A percentile compares a stretch with the other conserved stretches of the same genome.
These are phyloP conservation scores for Lepidurus couesii DNA, from an alignment of 1,140 invertebrate species.

Conservation along the genomic window DNA sequence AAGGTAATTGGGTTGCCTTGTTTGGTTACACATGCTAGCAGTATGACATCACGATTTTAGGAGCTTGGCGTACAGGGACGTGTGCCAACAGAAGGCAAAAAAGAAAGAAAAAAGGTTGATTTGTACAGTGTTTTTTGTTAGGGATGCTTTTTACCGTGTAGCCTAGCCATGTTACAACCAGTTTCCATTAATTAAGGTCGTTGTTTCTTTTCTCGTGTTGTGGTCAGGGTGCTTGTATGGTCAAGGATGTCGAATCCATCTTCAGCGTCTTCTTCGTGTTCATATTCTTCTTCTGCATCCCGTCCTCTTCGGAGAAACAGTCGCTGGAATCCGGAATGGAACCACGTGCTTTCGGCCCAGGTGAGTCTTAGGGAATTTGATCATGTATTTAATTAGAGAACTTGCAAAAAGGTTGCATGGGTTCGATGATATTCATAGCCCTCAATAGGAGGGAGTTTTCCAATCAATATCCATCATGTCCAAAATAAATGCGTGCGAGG, in stretches of 20 bases:
- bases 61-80: too few species aligned
- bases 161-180: neutral
- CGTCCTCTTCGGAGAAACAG: neutral
- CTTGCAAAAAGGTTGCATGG: neutral
- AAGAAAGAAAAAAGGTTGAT: too few species aligned
- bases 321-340: constrained; percentile 30
- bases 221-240: neutral
- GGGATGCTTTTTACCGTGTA: too few species aligned
- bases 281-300: neutral
- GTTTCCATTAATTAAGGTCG: neutral
- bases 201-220: neutral
- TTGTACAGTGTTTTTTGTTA: too few species aligned
- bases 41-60: neutral
- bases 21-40: neutral
- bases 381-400: neutral
- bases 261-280: constrained; percentile 2
- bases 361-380: neutral
- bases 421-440: neutral
- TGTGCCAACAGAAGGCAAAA: too few species aligned
- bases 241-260: neutral
- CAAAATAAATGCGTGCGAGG: too few species aligned
- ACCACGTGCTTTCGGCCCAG: constrained; percentile 28
- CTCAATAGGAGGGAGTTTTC: neutral
- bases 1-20: neutral
- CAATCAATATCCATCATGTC: neutral